Percentiles rank a stretch among this genome's conserved stretches.
Conservation (phyloP, 2,888 invertebrate species). For the Heliconius aoede region DNA sequence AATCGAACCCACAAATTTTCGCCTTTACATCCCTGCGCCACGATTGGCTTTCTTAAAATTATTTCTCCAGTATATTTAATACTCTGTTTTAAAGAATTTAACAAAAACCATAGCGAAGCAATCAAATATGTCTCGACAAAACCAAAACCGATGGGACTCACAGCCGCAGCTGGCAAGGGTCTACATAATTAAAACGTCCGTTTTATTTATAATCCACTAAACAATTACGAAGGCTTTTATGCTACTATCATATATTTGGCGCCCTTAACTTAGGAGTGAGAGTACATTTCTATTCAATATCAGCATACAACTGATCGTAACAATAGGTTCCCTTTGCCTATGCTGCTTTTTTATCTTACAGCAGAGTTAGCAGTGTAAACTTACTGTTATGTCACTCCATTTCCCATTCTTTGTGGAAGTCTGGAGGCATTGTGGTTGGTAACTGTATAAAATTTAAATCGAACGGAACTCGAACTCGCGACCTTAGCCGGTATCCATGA, state of each 20-base stretch:
- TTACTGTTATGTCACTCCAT: no score
- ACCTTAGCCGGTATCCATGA: no score
- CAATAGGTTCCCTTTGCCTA: neutral
- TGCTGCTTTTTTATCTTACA: no score
- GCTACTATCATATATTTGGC: constrained; percentile 32
- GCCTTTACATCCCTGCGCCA: no score
- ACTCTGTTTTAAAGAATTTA: no score
- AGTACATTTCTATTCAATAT: constrained; percentile 1
- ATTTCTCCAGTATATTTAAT: no score
- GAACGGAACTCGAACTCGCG: no score
- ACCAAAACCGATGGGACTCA: constrained; percentile 20
- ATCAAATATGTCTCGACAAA: constrained; percentile 18
- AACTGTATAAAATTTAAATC: no score
- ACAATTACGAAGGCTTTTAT: constrained; percentile 41
- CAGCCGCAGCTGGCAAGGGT: constrained; percentile 36
- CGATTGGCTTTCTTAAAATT: no score
- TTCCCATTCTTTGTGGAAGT: neutral
- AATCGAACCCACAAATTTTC: no score
- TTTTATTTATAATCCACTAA: constrained; percentile 51
- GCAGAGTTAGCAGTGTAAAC: neutral
- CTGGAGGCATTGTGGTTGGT: neutral
- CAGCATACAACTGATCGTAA: neutral
- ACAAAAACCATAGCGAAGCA: no score
- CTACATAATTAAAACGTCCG: constrained; percentile 48
- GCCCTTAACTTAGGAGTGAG: constrained; percentile 1